Conservation (phyloP, 2,113 vertebrate genomes). For the Stegastes partitus region DNA sequence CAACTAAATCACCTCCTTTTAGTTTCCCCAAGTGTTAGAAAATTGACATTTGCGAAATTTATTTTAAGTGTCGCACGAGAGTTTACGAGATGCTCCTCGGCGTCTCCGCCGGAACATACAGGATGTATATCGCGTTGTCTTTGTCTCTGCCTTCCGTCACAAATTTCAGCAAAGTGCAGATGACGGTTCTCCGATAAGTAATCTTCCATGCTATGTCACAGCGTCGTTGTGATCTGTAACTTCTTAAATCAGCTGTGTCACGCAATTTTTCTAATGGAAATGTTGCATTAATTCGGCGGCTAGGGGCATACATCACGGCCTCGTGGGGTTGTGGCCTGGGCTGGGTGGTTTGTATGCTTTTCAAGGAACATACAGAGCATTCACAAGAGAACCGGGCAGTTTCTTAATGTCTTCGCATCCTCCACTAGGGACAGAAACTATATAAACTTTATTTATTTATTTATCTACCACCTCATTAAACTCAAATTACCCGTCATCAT, state of each 20-base stretch:
- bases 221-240: constrained; percentile 76
- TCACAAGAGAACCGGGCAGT: neutral
- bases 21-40: constrained; percentile 13
- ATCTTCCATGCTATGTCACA: constrained; percentile 72
- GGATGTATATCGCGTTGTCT: neutral
- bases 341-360: constrained; percentile 11
- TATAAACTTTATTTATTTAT: neutral
- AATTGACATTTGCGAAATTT: constrained; percentile 41
- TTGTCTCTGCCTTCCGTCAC: constrained; percentile 55
- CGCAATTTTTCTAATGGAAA: constrained; percentile 85
- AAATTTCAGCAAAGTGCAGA: constrained; percentile 71
- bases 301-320: constrained; percentile 60
- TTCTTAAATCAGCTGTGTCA: constrained; percentile 80
- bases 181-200: constrained; percentile 81
- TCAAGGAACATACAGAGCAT: constrained; percentile 4
- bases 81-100: constrained; percentile 3
- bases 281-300: constrained; percentile 77
- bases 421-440: neutral
- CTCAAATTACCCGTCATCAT: neutral
- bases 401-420: neutral
- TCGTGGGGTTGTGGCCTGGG: constrained; percentile 13
- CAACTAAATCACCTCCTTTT: constrained; percentile 39
- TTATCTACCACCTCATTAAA: neutral
- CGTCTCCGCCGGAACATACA: neutral
- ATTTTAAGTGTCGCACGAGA: constrained; percentile 19